Conservation (phyloP, 35 echinoderm and acorn worm species). For the Lytechinus pictus region DNA sequence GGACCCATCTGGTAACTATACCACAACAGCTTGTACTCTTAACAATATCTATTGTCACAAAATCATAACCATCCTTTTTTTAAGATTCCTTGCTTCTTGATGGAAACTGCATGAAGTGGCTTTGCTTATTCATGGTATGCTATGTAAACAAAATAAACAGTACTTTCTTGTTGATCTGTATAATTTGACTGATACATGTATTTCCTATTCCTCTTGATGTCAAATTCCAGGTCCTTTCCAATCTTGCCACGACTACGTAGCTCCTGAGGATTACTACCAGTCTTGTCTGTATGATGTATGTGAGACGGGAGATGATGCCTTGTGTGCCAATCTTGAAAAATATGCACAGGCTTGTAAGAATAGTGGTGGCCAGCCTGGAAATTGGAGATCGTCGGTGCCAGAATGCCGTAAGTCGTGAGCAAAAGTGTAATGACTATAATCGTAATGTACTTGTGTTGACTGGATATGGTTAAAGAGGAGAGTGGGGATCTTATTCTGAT, state of each 20-base stretch:
- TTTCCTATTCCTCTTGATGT: neutral
- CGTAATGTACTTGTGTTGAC: neutral
- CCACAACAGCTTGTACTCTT: neutral
- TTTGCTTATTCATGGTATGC: neutral
- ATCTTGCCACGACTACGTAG: slow-evolving; percentile 59
- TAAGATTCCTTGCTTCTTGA: neutral
- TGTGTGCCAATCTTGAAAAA: slow-evolving; percentile 71
- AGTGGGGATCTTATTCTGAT: neutral
- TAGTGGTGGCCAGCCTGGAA: slow-evolving; percentile 57
- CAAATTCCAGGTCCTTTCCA: slow-evolving; percentile 73
- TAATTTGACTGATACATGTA: neutral
- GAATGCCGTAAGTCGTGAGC: slow-evolving; percentile 73
- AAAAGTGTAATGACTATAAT: neutral
- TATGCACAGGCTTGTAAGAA: slow-evolving; percentile 74
- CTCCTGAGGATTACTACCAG: slow-evolving; percentile 61
- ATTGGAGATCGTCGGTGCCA: slow-evolving; percentile 73
- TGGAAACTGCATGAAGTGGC: neutral
- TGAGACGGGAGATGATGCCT: slow-evolving; percentile 77
- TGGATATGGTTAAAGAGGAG: neutral
- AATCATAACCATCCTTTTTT: neutral
- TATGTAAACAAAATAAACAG: neutral
- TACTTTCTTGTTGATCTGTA: neutral
- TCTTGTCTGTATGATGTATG: slow-evolving; percentile 90
- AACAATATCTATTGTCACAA: neutral
- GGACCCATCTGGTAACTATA: slow-evolving; percentile 56